Evolutionary conservation across 2,797 vertebrate genomes (phyloP).

Genomic region (Leptatherina wallacei): DNA sequence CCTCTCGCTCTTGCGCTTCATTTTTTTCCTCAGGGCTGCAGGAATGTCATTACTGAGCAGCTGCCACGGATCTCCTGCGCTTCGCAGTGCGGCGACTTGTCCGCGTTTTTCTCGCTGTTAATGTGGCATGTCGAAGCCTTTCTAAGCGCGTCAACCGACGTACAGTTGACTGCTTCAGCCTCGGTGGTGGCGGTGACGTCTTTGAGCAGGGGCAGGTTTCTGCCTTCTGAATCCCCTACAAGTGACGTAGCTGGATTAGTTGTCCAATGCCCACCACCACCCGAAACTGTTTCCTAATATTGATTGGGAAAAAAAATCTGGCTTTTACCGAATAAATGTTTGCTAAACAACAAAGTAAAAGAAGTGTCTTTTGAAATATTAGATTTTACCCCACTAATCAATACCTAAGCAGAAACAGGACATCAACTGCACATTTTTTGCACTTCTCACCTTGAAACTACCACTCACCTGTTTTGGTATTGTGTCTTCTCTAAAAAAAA

Average conservation of each 20-base stretch:
- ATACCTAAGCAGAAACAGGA: no score
- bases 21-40: conserved; percentile 65
- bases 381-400: no score
- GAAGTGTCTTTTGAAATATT: no score
- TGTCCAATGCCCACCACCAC: conserved; percentile 57
- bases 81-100: conserved; percentile 36
- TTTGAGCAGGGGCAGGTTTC: conserved; percentile 74
- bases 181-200: conserved; percentile 76
- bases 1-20: conserved; percentile 87
- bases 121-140: conserved; percentile 45
- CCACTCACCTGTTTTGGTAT: no score
- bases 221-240: conserved; percentile 71
- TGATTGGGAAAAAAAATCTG: no score
- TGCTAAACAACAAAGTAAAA: no score
- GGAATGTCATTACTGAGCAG: conserved; percentile 53
- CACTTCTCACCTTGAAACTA: no score
- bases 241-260: conserved; percentile 79
- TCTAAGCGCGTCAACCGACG: conserved; percentile 42
- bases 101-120: conserved; percentile 21
- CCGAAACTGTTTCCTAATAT: conserved; percentile 35
- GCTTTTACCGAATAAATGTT: no score
- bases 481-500: no score
- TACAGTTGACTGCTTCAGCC: conserved; percentile 54
- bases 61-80: conserved; percentile 19
- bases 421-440: no score